These are phyloP conservation scores for Synergus laeviventris DNA, from an alignment of 2,888 invertebrate genomes.

Conservation along the genomic window DNA sequence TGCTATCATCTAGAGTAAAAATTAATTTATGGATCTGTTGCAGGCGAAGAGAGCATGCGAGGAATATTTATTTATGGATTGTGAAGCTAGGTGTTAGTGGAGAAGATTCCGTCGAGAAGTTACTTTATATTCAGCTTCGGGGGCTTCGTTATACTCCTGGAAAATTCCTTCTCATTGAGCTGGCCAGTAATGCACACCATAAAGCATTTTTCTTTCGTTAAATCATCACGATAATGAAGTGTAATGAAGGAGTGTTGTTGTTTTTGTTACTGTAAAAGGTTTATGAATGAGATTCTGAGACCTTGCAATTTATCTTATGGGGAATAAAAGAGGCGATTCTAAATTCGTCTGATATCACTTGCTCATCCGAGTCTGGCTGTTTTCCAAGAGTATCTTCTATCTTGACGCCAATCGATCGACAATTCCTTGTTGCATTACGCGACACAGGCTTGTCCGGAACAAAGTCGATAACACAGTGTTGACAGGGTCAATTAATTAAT, in stretches of 20 bases:
- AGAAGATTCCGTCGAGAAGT: neutral
- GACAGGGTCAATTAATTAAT: slow-evolving; percentile 40
- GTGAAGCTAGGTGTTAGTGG: neutral
- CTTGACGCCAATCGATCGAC: slow-evolving; percentile 35
- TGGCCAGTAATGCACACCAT: neutral
- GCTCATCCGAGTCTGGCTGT: slow-evolving; percentile 12
- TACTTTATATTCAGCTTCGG: neutral
- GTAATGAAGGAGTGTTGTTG: neutral
- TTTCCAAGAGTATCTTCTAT: slow-evolving; percentile 38
- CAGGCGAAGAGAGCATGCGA: neutral
- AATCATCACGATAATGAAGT: neutral
- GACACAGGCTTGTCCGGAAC: slow-evolving; percentile 38
- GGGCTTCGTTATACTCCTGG: neutral
- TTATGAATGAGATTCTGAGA: neutral
- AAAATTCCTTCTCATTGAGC: neutral
- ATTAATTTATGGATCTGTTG: neutral
- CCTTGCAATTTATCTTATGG: neutral
- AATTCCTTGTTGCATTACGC: slow-evolving; percentile 25
- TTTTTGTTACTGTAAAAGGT: neutral
- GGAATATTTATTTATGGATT: neutral
- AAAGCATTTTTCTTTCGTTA: neutral
- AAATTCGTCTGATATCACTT: slow-evolving; percentile 1
- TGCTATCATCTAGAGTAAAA: slow-evolving; percentile 1
- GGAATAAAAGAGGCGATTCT: neutral
- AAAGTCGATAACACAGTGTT: slow-evolving; percentile 39